Conservation (phyloP, 2,888 invertebrate species). For the Stenodema calcarata region DNA sequence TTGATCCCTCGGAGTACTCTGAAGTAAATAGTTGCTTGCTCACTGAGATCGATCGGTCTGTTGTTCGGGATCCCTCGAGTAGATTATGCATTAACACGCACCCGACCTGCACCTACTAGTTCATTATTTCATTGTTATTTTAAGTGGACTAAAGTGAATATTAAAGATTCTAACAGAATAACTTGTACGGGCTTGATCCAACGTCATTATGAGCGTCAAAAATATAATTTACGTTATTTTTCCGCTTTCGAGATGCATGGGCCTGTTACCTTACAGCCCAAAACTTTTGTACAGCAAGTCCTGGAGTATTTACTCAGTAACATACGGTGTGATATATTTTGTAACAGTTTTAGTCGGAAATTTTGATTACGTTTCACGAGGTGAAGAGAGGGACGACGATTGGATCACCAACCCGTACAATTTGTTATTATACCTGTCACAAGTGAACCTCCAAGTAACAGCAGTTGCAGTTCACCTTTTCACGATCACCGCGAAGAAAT, state of each 20-base stretch:
- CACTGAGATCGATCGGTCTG: no score
- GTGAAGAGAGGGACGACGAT: neutral
- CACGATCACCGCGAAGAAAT: neutral
- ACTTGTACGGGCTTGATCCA: no score
- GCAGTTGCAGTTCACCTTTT: neutral
- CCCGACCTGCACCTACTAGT: no score
- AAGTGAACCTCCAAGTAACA: slow-evolving; percentile 7
- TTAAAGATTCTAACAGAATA: no score
- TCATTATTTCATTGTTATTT: no score
- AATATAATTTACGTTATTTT: neutral
- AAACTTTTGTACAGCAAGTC: neutral
- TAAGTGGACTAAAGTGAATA: no score
- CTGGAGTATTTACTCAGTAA: neutral
- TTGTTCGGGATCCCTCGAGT: no score
- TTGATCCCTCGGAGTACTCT: no score
- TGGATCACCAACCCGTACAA: slow-evolving; percentile 28
- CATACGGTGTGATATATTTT: neutral
- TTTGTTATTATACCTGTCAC: neutral
- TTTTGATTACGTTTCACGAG: neutral
- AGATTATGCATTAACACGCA: no score
- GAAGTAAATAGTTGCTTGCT: no score
- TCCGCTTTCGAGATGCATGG: neutral
- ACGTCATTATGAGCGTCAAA: neutral
- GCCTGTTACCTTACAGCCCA: neutral
- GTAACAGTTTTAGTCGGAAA: neutral